phyloP scores from a whole-genome alignment of 2,797 vertebrate species.

The Corythornis leucogaster region DNA sequence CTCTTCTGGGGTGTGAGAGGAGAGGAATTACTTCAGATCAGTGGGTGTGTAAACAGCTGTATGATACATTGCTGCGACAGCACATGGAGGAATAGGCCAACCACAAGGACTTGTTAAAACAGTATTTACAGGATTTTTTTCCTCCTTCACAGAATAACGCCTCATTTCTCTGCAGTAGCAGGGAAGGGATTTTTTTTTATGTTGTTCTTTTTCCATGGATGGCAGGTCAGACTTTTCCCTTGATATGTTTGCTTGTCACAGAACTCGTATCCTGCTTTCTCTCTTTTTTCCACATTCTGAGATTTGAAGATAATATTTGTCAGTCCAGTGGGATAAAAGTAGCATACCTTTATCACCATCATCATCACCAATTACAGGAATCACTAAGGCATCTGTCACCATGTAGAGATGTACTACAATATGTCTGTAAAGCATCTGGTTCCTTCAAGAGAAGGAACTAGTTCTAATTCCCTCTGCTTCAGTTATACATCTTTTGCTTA shows the following conservation, averaged over 20 bases:
- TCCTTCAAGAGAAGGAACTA: constrained; percentile 51
- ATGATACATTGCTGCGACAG: constrained; percentile 3
- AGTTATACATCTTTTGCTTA: constrained; percentile 74
- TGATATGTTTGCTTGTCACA: constrained; percentile 6
- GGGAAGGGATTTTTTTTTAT: background rate
- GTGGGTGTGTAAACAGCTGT: constrained; percentile 15
- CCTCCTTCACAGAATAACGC: background rate
- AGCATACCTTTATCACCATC: constrained; percentile 34
- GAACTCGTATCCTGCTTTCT: background rate
- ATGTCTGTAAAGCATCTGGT: constrained; percentile 64
- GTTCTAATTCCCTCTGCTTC: constrained; percentile 69
- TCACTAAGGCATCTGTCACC: constrained; percentile 42
- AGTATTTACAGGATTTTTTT: background rate
- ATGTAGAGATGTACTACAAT: constrained; percentile 16
- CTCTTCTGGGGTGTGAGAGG: background rate
- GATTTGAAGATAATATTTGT: constrained; percentile 6
- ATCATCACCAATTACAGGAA: constrained; percentile 48
- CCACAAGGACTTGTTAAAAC: constrained; percentile 12
- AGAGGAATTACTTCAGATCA: constrained; percentile 5
- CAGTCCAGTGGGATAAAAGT: constrained; percentile 15
- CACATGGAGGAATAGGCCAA: background rate
- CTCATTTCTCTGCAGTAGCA: background rate
- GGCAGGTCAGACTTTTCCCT: constrained; percentile 21
- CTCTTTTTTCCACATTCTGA: background rate
- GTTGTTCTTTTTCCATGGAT: constrained; percentile 5